Evolutionary conservation across 2,888 invertebrate species (phyloP), one percentile per base, ranked within the genome.

Genomic region (Lordiphosa fenestrarum): DNA sequence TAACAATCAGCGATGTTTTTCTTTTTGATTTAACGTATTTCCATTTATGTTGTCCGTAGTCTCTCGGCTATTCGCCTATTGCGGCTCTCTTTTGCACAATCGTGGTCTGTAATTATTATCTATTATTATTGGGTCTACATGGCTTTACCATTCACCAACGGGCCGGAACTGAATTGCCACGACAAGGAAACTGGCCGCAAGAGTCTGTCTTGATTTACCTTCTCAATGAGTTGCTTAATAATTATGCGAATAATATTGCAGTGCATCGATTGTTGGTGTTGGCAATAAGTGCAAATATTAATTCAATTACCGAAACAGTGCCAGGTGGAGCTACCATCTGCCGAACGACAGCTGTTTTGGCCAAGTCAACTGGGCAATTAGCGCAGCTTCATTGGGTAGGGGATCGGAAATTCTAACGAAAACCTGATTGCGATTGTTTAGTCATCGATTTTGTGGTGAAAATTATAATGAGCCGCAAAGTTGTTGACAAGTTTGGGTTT

Each of bases 21-120:
- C 50, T 56, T 48, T 56, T 56, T 67, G 84, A 84, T 84, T 81
- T 69, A 62, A 51, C 73, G 62, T 62, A 51, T 77, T 76, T 66
- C 74, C 65, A 68, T 71, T 76, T 71, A 62, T 71, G 57, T 55
- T 54, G 46, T 41, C 48, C 41, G 41, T 41, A 55, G 42, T 61
- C 38, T 33, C 52, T 53, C 23, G 35, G 25, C 44, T 49, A 30
- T 53, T 47, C 41, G 13, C 7, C 57, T 44, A 54, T 54, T 42
- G 38, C 68, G 68, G 60, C 68, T 68, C 61, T 68, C 71, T 60
- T 67, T 75, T 69, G 73, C 81, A 64, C 83, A 81, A 84, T 84
- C 81, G 77, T 77, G 82, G 77, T 77, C 66, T 69, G 84, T 77
- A 78, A 78, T 78, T 78, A 78, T 78, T 78, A 69, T 73, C 84